Percentiles rank a stretch among this genome's conserved stretches.
phyloP scores from a whole-genome alignment of 2,888 invertebrate genomes.

The Gnatocerus cornutus region DNA sequence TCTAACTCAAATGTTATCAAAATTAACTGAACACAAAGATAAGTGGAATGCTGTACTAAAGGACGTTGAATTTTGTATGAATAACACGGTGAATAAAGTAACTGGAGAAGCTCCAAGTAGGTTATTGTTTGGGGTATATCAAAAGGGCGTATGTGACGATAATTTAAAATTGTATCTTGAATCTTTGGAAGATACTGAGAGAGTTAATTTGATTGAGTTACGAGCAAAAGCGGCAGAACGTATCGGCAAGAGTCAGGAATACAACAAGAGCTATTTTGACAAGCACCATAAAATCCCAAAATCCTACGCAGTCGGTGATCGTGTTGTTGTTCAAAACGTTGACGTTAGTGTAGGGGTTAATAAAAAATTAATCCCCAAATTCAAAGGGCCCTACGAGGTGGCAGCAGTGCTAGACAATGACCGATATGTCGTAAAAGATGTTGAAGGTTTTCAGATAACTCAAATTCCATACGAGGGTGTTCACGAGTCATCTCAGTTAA shows the following conservation, averaged over 20 bases:
- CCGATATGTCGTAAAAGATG: slow-evolving; percentile 51
- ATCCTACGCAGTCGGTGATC: slow-evolving; percentile 14
- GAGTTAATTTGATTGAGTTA: not conserved
- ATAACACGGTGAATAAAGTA: slow-evolving; percentile 44
- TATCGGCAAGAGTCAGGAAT: not conserved
- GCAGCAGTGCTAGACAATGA: slow-evolving; percentile 54
- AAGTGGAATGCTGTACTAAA: slow-evolving; percentile 54
- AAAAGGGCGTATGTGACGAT: slow-evolving; percentile 53
- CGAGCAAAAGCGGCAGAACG: not conserved
- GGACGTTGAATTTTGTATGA: slow-evolving; percentile 51
- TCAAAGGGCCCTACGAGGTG: slow-evolving; percentile 54
- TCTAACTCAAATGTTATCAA: slow-evolving; percentile 57
- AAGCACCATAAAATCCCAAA: slow-evolving; percentile 2
- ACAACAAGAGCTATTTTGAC: slow-evolving; percentile 14
- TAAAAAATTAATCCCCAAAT: slow-evolving; percentile 55
- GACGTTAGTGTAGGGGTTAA: slow-evolving; percentile 51
- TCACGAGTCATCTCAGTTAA: not conserved
- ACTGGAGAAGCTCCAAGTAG: slow-evolving; percentile 43
- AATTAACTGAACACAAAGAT: slow-evolving; percentile 47
- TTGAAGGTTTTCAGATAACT: slow-evolving; percentile 23
- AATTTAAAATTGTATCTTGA: slow-evolving; percentile 22
- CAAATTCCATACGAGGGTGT: slow-evolving; percentile 18
- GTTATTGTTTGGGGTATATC: slow-evolving; percentile 55
- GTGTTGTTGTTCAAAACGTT: slow-evolving; percentile 49
- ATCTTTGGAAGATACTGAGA: not conserved